Evolutionary conservation across 2,888 invertebrate species (phyloP), one percentile per base, ranked within the genome.

Genomic region (Pyralis farinalis): DNA sequence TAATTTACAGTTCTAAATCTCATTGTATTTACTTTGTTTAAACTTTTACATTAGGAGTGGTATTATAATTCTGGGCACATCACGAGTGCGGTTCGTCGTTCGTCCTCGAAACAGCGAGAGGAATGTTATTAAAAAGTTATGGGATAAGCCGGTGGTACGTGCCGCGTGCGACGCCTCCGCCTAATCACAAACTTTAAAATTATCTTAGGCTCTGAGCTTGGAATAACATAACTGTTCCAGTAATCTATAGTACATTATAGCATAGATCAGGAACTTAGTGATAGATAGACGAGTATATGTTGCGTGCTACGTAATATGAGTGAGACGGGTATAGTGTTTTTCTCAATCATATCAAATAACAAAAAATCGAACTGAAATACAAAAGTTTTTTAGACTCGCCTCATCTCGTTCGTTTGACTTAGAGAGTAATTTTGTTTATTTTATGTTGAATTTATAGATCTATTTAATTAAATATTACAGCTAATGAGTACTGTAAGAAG

Each of bases 81-180:
- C 75, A 69, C 73, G 73, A 78, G 70, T 71, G 65, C 72, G 74
- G 74, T 63, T 71, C 75, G 67, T 63, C 64, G 71, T 64, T 70
- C 75, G 70, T 69, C 71, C 73, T 73, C 71, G 66, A 69, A 78
- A 74, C 76, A 71, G 61, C 71, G 74, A 69, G 71, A 71, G 74
- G 77, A 82, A 85, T 78, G 79, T 82, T 85, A 86, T 87, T 86
- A 86, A 82, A 86, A 87, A 87, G 85, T 87, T 85, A 79, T 77
- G 76, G 79, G 76, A 83, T 82, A 78, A 82, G 80, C 77, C 63
- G 58, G 51, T 46, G 55, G 56, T 70, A 81, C 80, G 84, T 82
- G 83, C 62, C 63, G 63, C 20, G 53, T 47, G 16, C 58, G 51
- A 36, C 51, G 51, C 50, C 54, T 36, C 59, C 57, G 54, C 65